Percentiles rank a stretch among this genome's conserved stretches.
phyloP scores from a whole-genome alignment of 2,797 vertebrate genomes.

The Melanotaenia boesemani region DNA sequence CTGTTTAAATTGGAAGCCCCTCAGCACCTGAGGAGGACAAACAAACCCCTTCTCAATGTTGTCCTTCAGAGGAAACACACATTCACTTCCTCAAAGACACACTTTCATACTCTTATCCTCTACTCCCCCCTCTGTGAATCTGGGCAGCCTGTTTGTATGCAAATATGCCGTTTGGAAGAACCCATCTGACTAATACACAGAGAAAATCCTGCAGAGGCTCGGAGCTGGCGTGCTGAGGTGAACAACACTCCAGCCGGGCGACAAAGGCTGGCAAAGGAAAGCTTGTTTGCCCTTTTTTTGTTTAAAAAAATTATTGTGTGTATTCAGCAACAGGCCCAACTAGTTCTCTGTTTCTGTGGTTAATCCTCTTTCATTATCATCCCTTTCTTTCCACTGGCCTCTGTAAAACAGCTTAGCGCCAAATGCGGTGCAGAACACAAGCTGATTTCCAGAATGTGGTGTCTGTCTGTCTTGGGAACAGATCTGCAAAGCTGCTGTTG shows the following conservation, averaged over 20 bases:
- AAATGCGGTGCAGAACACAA: constrained; percentile 29
- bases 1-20: constrained; percentile 52
- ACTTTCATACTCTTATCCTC: constrained; percentile 8
- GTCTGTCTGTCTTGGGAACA: constrained; percentile 26
- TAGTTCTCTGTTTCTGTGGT: constrained; percentile 51
- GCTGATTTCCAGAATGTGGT: constrained; percentile 31
- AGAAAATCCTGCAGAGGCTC: constrained; percentile 18
- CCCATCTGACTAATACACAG: constrained; percentile 3
- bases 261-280: constrained; percentile 25
- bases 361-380: constrained; percentile 70
- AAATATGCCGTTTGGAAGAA: constrained; percentile 53
- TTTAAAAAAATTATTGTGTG: constrained; percentile 12
- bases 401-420: constrained; percentile 46
- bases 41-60: constrained; percentile 33
- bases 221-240: constrained; percentile 39
- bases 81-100: constrained; percentile 12
- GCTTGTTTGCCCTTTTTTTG: constrained; percentile 38
- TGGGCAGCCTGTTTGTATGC: constrained; percentile 69
- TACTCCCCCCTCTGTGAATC: constrained; percentile 30
- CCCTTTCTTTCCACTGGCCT: constrained; percentile 53
- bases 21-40: constrained; percentile 61
- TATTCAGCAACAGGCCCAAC: constrained; percentile 60
- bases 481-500: constrained; percentile 41
- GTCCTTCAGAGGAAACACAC: constrained; percentile 8
- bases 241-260: constrained; percentile 39